Conservation (phyloP, 1,140 invertebrate species). For the Rhynchophorus ferrugineus region DNA sequence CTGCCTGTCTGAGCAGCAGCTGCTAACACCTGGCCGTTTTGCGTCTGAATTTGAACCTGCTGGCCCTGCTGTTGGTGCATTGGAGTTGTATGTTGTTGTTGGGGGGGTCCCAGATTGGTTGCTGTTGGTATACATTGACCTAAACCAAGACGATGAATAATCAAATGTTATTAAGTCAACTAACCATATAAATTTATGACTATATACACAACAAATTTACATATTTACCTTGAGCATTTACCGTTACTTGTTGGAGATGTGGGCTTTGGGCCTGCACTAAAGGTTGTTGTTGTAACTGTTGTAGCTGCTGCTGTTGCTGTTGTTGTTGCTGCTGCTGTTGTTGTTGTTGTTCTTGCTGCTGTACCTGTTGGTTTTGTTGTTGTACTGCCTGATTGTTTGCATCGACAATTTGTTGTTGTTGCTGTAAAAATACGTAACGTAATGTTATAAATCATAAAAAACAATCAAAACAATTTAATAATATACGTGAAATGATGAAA, state of each 20-base stretch:
- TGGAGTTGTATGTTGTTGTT: slow-evolving; percentile 41
- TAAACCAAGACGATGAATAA: slow-evolving; percentile 22
- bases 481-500: too few relatives aligned
- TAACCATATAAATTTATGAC: too few relatives aligned
- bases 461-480: slow-evolving; percentile 3
- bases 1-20: slow-evolving; percentile 35
- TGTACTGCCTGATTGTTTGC: slow-evolving; percentile 38
- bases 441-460: background rate
- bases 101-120: slow-evolving; percentile 43
- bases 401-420: slow-evolving; percentile 32
- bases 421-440: too few relatives aligned
- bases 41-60: slow-evolving; percentile 38
- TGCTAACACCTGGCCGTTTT: slow-evolving; percentile 34
- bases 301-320: slow-evolving; percentile 21
- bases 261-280: slow-evolving; percentile 47
- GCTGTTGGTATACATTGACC: slow-evolving; percentile 37
- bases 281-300: slow-evolving; percentile 40
- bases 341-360: slow-evolving; percentile 35
- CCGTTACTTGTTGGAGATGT: slow-evolving; percentile 48
- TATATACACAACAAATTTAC: too few relatives aligned
- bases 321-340: slow-evolving; percentile 41
- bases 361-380: slow-evolving; percentile 42
- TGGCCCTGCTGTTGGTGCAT: slow-evolving; percentile 38
- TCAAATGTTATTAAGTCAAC: too few relatives aligned
- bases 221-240: slow-evolving; percentile 30